Evolutionary conservation across 2,113 vertebrate species (phyloP), one percentile per base, ranked within the genome.

Genomic region (Toxostoma redivivum): DNA sequence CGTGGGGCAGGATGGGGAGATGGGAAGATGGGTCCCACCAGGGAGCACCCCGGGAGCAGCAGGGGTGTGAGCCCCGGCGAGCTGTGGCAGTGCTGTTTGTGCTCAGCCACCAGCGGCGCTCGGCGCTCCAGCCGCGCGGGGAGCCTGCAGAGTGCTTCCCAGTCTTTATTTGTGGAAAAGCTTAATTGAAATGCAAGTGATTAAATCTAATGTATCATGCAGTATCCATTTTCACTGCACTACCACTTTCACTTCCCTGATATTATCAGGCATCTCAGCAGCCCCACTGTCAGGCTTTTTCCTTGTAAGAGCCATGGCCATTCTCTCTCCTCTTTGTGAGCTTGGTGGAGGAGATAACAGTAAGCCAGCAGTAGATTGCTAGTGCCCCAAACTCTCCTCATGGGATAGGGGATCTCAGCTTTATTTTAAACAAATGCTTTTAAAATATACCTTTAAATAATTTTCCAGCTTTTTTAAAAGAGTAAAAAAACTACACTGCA

Each of bases 141-240:
- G 93, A 93, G 80, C 71, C 88, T 65, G 74, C 80, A 19, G 67
- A 91, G 92, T 42, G 33, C 92, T 90, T 92, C 82, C 90, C 91
- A 88, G 48, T 51, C 83, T 91, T 96, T 92, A 94, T 92, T 92
- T 96, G 93, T 94, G 90, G 90, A 96, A 95, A 97, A 94, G 92
- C 93, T 94, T 97, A 95, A 97, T 97, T 97, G 95, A 97, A 96
- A 95, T 95, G 92, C 92, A 96, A 97, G 93, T 96, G 95, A 95
- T 96, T 97, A 96, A 96, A 95, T 97, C 92, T 96, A 96, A 92
- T 95, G 91, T 96, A 97, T 95, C 84, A 88, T 37, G 76, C 90
- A 66, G 90, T 96, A 96, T 97, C 95, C 91, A 95, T 95, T 97
- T 97, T 94, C 93, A 97, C 89, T 94, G 93, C 92, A 78, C 74